A percentile compares a stretch with the other conserved stretches of the same genome.
Evolutionary conservation across 2,888 invertebrate species (phyloP).

Genomic region (Ypsolopha scabrella): DNA sequence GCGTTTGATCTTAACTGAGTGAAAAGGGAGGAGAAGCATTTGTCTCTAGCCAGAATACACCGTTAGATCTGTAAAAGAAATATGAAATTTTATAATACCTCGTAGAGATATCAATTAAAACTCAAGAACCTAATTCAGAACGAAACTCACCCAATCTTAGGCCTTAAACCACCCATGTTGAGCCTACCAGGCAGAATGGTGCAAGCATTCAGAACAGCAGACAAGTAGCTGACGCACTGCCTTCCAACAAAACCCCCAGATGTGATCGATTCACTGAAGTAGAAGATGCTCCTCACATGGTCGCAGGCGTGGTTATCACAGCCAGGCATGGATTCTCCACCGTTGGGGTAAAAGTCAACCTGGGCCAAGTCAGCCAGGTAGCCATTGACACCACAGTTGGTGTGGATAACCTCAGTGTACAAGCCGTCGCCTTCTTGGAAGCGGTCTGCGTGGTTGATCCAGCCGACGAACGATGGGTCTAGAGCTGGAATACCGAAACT

Average conservation of each 20-base stretch:
- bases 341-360: slow-evolving; percentile 47
- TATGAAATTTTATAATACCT: too few species aligned
- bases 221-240: slow-evolving; percentile 33
- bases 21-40: slow-evolving; percentile 38
- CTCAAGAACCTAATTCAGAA: too few species aligned
- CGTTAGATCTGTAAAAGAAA: slow-evolving; percentile 27
- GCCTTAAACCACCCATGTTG: slow-evolving; percentile 38
- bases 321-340: slow-evolving; percentile 44
- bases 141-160: slow-evolving; percentile 35
- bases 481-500: slow-evolving; percentile 20
- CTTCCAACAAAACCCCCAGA: slow-evolving; percentile 38
- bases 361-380: slow-evolving; percentile 32
- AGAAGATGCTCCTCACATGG: slow-evolving; percentile 33
- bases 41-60: slow-evolving; percentile 36
- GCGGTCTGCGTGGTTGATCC: slow-evolving; percentile 34
- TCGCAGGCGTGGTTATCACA: slow-evolving; percentile 38
- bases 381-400: slow-evolving; percentile 39
- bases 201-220: slow-evolving; percentile 30
- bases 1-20: slow-evolving; percentile 9
- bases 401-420: slow-evolving; percentile 48
- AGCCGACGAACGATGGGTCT: slow-evolving; percentile 41
- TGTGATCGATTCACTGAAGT: slow-evolving; percentile 37
- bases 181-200: slow-evolving; percentile 26
- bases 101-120: too few species aligned
- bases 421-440: slow-evolving; percentile 31